Evolutionary conservation across 2,797 vertebrate genomes (phyloP), one percentile per base, ranked within the genome.

Genomic region (Xyrichtys novacula): DNA sequence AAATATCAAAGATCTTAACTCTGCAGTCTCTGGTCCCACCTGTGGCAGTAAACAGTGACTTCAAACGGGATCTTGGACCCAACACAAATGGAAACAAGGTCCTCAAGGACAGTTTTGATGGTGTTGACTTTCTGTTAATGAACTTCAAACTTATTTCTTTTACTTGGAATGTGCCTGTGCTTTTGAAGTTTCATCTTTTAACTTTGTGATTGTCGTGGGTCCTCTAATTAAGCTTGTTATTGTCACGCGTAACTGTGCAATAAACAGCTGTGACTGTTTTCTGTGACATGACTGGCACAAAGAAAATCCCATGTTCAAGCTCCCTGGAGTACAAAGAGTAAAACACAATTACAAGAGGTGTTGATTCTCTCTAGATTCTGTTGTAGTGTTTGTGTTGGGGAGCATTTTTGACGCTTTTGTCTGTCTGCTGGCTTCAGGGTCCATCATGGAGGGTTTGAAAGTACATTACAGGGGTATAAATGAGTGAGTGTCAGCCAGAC

Each of bases 371-470:
- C 69, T 57, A 11, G 25, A 54, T 40, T 74, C 31, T 36, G 19
- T 19, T 62, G 52, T 16, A 8, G n/a, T 57, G 55, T 49, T 69
- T 7, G 19, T 25, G 8, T 26, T 20, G 16, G 15, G 47, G 12
- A 29, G 38, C 36, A 19, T 26, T 66, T 55, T 28, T 44, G 49
- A 6, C 19, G 22, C 44, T 53, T 11, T 42, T 2, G 36, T 28
- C 9, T n/a, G 20, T 69, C 31, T 56, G 58, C 58, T 38, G 34
- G 36, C 52, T 74, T 48, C 40, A 25, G 31, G 15, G 28, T 73
- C 61, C 68, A 80, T 83, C 71, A 53, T 2, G 26, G 55, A 78
- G 74, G 78, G 85, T 72, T 74, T 74, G 57, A 80, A 85, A 77
- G 26, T 43, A 3, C 64, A 83, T 86, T 71, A 73, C 71, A 56